phyloP scores from a whole-genome alignment of 2,113 vertebrate species.

The Ammospiza nelsoni region DNA sequence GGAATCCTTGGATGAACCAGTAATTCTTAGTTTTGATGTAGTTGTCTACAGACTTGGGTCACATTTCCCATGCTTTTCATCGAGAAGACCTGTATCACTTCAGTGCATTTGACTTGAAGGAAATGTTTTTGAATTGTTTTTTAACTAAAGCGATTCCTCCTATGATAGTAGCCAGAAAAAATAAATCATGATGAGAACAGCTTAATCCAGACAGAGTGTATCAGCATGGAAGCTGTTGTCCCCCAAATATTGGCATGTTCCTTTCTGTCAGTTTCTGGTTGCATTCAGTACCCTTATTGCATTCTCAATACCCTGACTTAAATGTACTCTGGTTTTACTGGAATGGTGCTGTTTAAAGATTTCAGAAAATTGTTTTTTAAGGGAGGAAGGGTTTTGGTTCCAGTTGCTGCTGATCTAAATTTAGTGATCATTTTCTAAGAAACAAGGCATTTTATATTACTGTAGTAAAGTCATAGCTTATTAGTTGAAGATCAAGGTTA shows the following conservation, averaged over 20 bases:
- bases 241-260: background rate
- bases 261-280: background rate
- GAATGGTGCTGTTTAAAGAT: background rate
- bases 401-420: background rate
- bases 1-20: background rate
- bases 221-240: background rate
- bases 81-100: background rate
- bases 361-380: background rate
- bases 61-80: background rate
- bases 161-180: background rate
- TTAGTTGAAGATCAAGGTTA: background rate
- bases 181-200: background rate
- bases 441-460: background rate
- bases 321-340: background rate
- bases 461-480: background rate
- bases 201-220: background rate
- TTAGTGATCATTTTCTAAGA: background rate
- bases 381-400: background rate
- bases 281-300: background rate
- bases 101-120: background rate
- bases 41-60: background rate
- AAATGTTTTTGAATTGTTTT: background rate
- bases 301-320: background rate
- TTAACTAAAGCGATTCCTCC: background rate
- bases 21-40: background rate